Evolutionary conservation across 2,888 invertebrate genomes (phyloP).

Genomic region (Nymphalis polychloros): DNA sequence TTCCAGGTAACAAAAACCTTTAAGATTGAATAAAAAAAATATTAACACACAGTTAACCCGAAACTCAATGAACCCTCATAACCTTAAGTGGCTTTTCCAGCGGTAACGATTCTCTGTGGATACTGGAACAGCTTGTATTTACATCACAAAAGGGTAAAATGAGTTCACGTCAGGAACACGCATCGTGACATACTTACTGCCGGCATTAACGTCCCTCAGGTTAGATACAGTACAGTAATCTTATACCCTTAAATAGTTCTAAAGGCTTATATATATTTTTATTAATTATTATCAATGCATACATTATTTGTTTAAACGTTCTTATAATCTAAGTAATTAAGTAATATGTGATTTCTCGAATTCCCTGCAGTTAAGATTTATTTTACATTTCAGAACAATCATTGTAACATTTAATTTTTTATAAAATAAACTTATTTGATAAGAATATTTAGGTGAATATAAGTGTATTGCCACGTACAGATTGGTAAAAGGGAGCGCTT

Average conservation of each 20-base stretch:
- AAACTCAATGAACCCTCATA: neutral
- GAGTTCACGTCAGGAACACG: slow-evolving; percentile 4
- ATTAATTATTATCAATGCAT: no score
- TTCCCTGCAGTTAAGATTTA: no score
- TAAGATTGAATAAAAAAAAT: slow-evolving; percentile 3
- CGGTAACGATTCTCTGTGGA: slow-evolving; percentile 8
- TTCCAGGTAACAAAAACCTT: neutral
- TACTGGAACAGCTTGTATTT: slow-evolving; percentile 8
- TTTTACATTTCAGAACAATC: no score
- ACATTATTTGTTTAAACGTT: no score
- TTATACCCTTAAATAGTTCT: neutral
- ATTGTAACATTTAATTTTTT: no score
- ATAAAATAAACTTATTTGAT: no score
- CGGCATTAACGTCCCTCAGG: neutral
- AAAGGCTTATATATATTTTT: neutral
- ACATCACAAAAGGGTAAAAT: slow-evolving; percentile 11
- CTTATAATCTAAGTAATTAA: no score
- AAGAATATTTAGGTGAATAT: no score
- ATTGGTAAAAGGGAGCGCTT: no score
- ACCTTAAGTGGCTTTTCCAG: slow-evolving; percentile 9
- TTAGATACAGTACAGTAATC: neutral
- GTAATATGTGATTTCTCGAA: no score
- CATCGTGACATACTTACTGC: slow-evolving; percentile 1
- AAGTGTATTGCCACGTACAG: no score
- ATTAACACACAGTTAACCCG: slow-evolving; percentile 10